These are phyloP conservation scores for Sphaerophoria taeniata DNA, from an alignment of 2,888 invertebrate species.

Conservation along the genomic window DNA sequence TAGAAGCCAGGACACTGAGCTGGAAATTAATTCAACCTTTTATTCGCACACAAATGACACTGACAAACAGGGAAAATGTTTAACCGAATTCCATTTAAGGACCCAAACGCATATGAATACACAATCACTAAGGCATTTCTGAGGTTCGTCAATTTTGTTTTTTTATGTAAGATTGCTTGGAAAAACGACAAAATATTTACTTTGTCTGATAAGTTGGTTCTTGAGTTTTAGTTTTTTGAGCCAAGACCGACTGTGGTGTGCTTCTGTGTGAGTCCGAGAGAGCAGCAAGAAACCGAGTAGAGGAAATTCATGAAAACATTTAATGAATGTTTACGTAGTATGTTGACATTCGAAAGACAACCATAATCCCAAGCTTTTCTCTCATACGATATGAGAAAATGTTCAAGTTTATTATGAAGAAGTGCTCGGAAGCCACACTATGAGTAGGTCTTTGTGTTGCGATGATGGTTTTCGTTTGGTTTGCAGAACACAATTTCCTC, in stretches of 20 bases:
- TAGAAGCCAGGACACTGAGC: conserved; percentile 22
- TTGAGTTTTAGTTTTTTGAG: conserved; percentile 30
- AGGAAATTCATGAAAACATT: conserved; percentile 27
- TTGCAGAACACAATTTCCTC: too few relatives aligned
- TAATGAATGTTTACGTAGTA: conserved; percentile 57
- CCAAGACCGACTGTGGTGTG: background rate
- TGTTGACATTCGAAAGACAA: conserved; percentile 55
- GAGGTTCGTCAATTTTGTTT: conserved; percentile 47
- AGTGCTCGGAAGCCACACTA: background rate
- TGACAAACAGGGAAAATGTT: conserved; percentile 2
- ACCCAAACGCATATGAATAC: too few relatives aligned
- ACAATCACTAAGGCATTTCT: conserved; percentile 36
- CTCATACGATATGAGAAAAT: background rate
- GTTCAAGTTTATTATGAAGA: background rate
- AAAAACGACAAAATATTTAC: conserved; percentile 51
- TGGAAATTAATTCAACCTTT: conserved; percentile 28
- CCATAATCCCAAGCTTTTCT: conserved; percentile 15
- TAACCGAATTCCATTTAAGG: conserved; percentile 40
- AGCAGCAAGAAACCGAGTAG: background rate
- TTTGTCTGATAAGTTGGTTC: conserved; percentile 46
- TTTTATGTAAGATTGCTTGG: conserved; percentile 33
- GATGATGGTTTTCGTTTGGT: too few relatives aligned
- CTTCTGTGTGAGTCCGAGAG: too few relatives aligned
- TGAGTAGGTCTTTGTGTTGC: too few relatives aligned
- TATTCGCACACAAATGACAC: conserved; percentile 46